Conservation (phyloP, 1,140 invertebrate species). For the Calycopis cecrops region DNA sequence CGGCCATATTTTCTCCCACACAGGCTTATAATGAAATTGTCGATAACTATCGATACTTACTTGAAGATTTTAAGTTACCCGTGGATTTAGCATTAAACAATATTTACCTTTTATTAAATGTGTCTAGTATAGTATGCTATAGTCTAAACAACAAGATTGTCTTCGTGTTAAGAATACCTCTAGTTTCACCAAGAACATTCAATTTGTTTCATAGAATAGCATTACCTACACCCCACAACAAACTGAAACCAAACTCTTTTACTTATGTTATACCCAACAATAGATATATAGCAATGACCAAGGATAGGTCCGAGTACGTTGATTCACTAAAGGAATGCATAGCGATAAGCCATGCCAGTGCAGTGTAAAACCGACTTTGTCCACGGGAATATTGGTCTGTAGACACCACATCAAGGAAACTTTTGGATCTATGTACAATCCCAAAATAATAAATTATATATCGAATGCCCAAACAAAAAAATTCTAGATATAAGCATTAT, state of each 20-base stretch:
- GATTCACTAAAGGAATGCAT: conserved; percentile 35
- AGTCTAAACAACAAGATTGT: conserved; percentile 22
- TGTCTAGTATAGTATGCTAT: conserved; percentile 15
- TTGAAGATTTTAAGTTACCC: conserved; percentile 24
- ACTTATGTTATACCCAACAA: too few relatives aligned
- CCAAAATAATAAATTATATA: too few relatives aligned
- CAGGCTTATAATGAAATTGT: conserved; percentile 28
- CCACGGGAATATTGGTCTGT: too few relatives aligned
- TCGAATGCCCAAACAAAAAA: too few relatives aligned
- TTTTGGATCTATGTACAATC: too few relatives aligned
- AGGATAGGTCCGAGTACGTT: conserved; percentile 21
- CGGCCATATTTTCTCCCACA: conserved; percentile 22
- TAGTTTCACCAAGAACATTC: conserved; percentile 21
- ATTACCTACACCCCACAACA: too few relatives aligned
- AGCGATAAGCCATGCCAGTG: too few relatives aligned
- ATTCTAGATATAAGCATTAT: too few relatives aligned
- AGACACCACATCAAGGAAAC: too few relatives aligned
- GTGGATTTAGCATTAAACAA: conserved; percentile 25
- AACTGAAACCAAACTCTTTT: too few relatives aligned
- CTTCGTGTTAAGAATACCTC: conserved; percentile 27
- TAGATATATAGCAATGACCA: conserved; percentile 25
- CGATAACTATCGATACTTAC: conserved; percentile 30
- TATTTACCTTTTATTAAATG: conserved; percentile 16
- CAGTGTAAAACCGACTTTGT: too few relatives aligned
- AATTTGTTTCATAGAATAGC: too few relatives aligned